Percentiles rank a stretch among this genome's conserved stretches.
Conservation (phyloP, 2,113 vertebrate species). For the Probosciger aterrimus region DNA sequence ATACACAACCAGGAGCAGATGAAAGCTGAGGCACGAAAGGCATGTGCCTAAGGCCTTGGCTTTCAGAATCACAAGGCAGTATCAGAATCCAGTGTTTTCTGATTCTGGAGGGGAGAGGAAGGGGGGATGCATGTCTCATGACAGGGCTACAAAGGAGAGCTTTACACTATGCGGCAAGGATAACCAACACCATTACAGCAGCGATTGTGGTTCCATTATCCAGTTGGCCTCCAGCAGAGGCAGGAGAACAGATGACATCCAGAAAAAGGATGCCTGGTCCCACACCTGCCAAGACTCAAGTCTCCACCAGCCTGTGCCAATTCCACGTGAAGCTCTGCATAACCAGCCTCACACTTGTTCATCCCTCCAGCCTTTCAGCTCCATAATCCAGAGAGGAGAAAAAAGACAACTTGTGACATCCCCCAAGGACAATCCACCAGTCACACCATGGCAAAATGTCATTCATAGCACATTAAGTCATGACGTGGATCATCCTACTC, state of each 20-base stretch:
- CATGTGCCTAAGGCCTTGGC: conserved; percentile 58
- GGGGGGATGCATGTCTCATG: background rate
- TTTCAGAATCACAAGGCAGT: conserved; percentile 12
- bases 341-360: background rate
- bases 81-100: conserved; percentile 5
- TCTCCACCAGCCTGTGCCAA: background rate
- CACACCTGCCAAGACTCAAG: background rate
- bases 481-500: background rate
- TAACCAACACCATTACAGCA: background rate
- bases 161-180: background rate
- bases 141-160: background rate
- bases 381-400: background rate
- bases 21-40: conserved; percentile 51
- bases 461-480: background rate
- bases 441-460: background rate
- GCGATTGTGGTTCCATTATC: background rate
- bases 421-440: conserved; percentile 29
- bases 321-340: accelerated
- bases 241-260: background rate
- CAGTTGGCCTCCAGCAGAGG: background rate
- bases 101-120: background rate
- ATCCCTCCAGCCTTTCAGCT: background rate
- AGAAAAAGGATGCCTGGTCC: background rate
- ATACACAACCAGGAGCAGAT: background rate
- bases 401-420: conserved; percentile 7